These are phyloP conservation scores for Pseudopipra pipra DNA, from an alignment of 2,113 vertebrate species.

Conservation along the genomic window DNA sequence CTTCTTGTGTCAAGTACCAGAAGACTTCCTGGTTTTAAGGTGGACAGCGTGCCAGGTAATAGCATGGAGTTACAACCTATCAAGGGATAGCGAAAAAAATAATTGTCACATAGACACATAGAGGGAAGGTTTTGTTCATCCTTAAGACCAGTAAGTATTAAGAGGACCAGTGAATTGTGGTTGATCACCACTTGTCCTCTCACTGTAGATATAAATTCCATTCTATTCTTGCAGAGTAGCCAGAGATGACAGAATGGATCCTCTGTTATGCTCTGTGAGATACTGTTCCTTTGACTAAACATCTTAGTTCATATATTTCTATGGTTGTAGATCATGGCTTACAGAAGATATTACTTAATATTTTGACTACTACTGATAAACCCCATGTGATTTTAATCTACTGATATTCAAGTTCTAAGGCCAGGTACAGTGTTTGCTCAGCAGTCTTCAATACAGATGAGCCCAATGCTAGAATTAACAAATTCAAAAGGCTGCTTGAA, in stretches of 20 bases:
- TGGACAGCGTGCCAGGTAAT: not conserved
- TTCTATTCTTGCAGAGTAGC: not conserved
- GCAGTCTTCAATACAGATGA: not conserved
- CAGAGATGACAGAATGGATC: not conserved
- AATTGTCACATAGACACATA: not conserved
- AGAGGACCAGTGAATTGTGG: not conserved
- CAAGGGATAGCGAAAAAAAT: not conserved
- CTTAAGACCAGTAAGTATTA: not conserved
- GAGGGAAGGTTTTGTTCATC: not conserved
- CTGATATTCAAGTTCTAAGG: not conserved
- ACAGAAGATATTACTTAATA: not conserved
- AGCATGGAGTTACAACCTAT: not conserved
- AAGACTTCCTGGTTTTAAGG: not conserved
- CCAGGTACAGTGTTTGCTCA: not conserved
- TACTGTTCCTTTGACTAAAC: not conserved
- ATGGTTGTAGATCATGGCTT: not conserved
- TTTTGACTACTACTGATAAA: not conserved
- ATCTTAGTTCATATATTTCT: not conserved
- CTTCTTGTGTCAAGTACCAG: not conserved
- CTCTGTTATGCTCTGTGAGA: not conserved
- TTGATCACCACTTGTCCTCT: not conserved
- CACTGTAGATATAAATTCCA: not conserved
- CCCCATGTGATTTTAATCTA: not conserved
- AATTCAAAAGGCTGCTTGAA: not conserved
- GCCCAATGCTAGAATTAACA: not conserved